Conservation (phyloP, 2,797 vertebrate genomes). For the Echeneis naucrates region DNA sequence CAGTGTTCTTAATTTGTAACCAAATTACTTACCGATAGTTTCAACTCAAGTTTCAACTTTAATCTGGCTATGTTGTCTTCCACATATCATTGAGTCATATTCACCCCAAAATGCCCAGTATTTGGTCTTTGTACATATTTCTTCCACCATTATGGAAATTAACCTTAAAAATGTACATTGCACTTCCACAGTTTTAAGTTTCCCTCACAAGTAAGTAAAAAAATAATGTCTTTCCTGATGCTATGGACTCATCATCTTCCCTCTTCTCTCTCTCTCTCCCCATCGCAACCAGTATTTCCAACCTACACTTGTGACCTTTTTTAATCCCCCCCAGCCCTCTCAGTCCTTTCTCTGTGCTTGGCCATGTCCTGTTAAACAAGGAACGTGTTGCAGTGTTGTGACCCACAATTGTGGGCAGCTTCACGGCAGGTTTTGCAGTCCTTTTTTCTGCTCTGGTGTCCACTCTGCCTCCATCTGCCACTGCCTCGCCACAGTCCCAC, state of each 20-base stretch:
- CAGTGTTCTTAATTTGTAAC: neutral
- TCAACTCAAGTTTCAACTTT: neutral
- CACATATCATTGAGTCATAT: neutral
- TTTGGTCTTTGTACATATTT: neutral
- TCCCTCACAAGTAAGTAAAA: neutral
- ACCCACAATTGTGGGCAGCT: constrained; percentile 92
- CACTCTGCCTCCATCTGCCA: constrained; percentile 94
- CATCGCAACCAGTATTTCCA: constrained; percentile 34
- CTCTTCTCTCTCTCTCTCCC: neutral
- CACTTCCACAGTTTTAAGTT: neutral
- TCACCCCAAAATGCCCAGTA: neutral
- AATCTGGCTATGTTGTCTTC: neutral
- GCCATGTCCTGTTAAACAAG: constrained; percentile 91
- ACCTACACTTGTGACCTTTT: constrained; percentile 66
- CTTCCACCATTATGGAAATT: neutral
- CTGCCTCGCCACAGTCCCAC: constrained; percentile 89
- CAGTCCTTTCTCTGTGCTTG: constrained; percentile 80
- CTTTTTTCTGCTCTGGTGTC: constrained; percentile 88
- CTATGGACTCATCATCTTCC: neutral
- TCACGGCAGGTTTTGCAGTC: constrained; percentile 90
- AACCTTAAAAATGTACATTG: neutral
- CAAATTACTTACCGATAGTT: neutral
- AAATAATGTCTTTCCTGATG: neutral
- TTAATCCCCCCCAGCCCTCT: constrained; percentile 79
- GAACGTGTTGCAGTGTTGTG: constrained; percentile 86